Percentiles rank a stretch among this genome's conserved stretches.
phyloP scores from a whole-genome alignment of 2,888 invertebrate genomes.

The Tipula unca region DNA sequence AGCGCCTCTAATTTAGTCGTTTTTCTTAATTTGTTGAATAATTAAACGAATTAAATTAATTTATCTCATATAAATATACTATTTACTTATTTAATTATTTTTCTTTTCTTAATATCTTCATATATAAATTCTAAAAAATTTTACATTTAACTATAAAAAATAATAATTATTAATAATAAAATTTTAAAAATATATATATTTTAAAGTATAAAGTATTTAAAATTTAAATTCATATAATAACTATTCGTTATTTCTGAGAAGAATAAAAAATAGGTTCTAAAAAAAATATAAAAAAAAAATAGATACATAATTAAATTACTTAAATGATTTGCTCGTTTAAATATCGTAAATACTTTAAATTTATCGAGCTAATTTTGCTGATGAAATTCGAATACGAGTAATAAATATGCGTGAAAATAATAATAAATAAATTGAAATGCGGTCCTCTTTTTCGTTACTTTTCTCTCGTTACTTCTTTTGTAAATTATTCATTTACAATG shows the following conservation, averaged over 20 bases:
- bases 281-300: too few relatives aligned
- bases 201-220: background rate
- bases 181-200: background rate
- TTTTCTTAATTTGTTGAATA: background rate
- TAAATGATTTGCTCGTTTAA: background rate
- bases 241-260: background rate
- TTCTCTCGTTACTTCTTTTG: background rate
- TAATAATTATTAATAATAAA: background rate
- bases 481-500: background rate
- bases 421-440: background rate
- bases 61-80: slow-evolving; percentile 8
- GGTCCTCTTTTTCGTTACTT: background rate
- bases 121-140: slow-evolving; percentile 8
- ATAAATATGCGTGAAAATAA: background rate
- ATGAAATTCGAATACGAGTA: background rate
- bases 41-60: background rate
- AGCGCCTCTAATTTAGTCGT: too few relatives aligned
- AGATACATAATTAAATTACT: background rate
- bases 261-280: background rate
- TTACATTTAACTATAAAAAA: background rate
- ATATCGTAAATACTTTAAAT: background rate
- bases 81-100: slow-evolving; percentile 8
- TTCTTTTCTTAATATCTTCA: background rate
- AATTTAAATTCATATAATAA: background rate
- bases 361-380: background rate